Base-by-base conservation (phyloP, 2,113 vertebrate species). In the Platichthys flesus region DNA sequence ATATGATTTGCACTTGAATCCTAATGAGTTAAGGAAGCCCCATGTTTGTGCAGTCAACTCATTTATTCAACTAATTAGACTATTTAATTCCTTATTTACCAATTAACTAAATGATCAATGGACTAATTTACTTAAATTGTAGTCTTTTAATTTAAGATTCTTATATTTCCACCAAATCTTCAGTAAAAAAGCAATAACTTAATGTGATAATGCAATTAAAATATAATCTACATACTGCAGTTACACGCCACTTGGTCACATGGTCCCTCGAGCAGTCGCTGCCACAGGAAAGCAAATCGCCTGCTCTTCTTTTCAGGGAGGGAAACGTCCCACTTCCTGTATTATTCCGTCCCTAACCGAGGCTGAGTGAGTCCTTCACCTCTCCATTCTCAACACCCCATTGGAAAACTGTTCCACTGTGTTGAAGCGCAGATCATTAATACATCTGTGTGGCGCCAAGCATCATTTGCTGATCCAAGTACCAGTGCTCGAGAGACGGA, bases 361-460 rank as follows among this genome's bases (percentile, higher is more conserved):
- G 16, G 26, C 37, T 45, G 69, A 56, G 51, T 73, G 60, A 68
- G 51, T 72, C 37, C 57, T 66, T 82, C 71, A 81, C 65, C 72
- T 83, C 73, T 83, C 65, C 57, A 74, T 78, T 82, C 68, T 83
- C 75, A 88, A 82, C 84, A 80, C 63, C 49, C 52, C 75, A 83
- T 78, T 76, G 51, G 18, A 76, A 81, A 64, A 67, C 73, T 58
- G 61, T 78, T 76, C 52, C 9, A 83, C 55, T 10, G 72, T 42
- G 47, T 52, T 78, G 12, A 45, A 79, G 82, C 14, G 7, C 66
- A 83, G 79, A 65, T 85, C 64, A 75, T 86, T 81, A 83, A 78
- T 73, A 66, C 51, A 66, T 75, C 68, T 70, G 78, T 75, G 71
- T 72, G 63, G 65, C 9, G 76, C 72, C 63, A 63, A 68, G 79